Evolutionary conservation across 2,888 invertebrate genomes (phyloP).

Genomic region (Erebia palarica): DNA sequence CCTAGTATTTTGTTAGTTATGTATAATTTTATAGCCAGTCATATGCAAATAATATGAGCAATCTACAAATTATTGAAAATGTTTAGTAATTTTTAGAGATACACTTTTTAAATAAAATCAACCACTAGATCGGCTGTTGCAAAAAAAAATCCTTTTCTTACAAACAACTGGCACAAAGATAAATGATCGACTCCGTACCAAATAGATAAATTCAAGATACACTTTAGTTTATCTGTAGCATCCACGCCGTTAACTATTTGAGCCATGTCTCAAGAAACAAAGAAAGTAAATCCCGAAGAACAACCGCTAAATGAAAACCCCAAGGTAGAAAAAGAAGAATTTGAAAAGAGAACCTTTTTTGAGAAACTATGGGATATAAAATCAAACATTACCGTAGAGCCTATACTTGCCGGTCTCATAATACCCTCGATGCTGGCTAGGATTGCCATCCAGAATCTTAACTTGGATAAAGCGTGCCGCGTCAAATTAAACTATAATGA

Average conservation of each 20-base stretch:
- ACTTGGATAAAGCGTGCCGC: slow-evolving; percentile 71
- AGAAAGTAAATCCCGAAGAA: slow-evolving; percentile 50
- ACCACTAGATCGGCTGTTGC: slow-evolving; percentile 15
- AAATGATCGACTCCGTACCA: slow-evolving; percentile 42
- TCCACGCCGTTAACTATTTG: slow-evolving; percentile 19
- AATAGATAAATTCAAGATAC: slow-evolving; percentile 48
- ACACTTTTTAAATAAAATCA: neutral
- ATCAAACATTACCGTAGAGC: slow-evolving; percentile 86
- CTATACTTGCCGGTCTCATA: slow-evolving; percentile 86
- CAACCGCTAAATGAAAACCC: slow-evolving; percentile 54
- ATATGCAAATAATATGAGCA: no score
- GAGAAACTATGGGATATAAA: slow-evolving; percentile 80
- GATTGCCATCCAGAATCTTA: slow-evolving; percentile 83
- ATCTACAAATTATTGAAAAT: neutral
- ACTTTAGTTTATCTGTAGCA: slow-evolving; percentile 43
- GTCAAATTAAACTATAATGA: slow-evolving; percentile 62
- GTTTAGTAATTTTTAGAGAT: neutral
- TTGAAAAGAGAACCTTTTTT: slow-evolving; percentile 69
- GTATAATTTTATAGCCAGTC: no score
- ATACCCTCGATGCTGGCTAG: slow-evolving; percentile 84
- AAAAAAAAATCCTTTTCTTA: slow-evolving; percentile 17
- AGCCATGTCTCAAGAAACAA: slow-evolving; percentile 52
- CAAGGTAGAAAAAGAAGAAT: slow-evolving; percentile 40
- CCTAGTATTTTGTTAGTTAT: no score
- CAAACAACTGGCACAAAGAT: slow-evolving; percentile 34